phyloP scores from a whole-genome alignment of 1,140 invertebrate species.

The Venturia canescens region DNA sequence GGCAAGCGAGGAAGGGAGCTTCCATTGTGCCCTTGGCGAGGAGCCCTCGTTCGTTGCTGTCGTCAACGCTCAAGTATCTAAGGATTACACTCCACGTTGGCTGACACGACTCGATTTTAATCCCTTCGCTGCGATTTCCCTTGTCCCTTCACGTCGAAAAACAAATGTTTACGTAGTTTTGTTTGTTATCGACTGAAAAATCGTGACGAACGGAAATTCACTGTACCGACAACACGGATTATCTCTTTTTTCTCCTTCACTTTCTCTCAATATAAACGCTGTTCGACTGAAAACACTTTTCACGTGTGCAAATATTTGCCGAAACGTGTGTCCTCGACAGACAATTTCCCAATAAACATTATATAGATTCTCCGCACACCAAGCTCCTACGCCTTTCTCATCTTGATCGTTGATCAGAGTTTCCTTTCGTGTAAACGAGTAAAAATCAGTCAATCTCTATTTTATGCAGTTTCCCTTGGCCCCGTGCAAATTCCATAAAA shows the following conservation, averaged over 20 bases:
- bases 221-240: background rate
- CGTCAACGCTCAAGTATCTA: background rate
- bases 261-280: too few relatives aligned
- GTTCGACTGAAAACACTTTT: too few relatives aligned
- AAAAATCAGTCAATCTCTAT: too few relatives aligned
- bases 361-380: too few relatives aligned
- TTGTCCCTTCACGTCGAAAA: background rate
- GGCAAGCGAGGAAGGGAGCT: background rate
- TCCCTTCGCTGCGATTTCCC: constrained; percentile 3
- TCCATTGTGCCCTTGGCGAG: background rate
- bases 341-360: too few relatives aligned
- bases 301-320: too few relatives aligned
- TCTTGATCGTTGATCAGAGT: too few relatives aligned
- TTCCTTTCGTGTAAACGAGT: too few relatives aligned
- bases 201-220: background rate
- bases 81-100: constrained; percentile 8
- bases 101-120: constrained; percentile 5
- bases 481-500: too few relatives aligned
- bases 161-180: background rate
- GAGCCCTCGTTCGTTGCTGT: background rate
- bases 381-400: too few relatives aligned
- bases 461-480: too few relatives aligned
- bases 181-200: background rate
- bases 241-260: background rate
- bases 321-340: too few relatives aligned